A percentile compares a stretch with the other conserved stretches of the same genome.
These are phyloP conservation scores for Abrostola triplasia DNA, from an alignment of 2,888 invertebrate species.

Conservation along the genomic window DNA sequence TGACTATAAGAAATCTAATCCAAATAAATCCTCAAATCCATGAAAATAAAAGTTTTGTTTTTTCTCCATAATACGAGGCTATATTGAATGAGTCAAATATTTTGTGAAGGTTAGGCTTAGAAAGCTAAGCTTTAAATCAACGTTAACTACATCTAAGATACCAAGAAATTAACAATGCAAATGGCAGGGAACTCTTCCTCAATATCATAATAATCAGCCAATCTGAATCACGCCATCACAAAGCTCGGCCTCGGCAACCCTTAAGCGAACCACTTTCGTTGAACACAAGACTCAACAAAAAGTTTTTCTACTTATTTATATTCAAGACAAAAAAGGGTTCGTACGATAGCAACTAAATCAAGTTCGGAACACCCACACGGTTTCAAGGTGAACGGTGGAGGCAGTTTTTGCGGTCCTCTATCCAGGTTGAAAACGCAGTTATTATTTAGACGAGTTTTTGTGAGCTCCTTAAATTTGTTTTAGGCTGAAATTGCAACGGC, in stretches of 20 bases:
- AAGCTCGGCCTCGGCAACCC: constrained; percentile 22
- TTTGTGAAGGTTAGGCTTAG: constrained; percentile 37
- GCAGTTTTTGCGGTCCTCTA: constrained; percentile 71
- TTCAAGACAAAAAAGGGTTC: constrained; percentile 87
- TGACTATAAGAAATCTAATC: neutral
- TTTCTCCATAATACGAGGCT: too few species aligned
- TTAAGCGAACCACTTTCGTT: constrained; percentile 47
- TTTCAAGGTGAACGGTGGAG: constrained; percentile 82
- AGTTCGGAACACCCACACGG: constrained; percentile 82
- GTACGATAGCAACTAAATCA: constrained; percentile 86
- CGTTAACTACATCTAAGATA: constrained; percentile 24
- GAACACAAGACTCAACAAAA: constrained; percentile 37
- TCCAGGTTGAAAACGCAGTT: constrained; percentile 65
- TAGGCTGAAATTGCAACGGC: constrained; percentile 66
- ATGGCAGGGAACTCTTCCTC: constrained; percentile 28
- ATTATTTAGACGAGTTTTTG: constrained; percentile 63
- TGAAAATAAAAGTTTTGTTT: too few species aligned
- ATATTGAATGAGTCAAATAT: constrained; percentile 13
- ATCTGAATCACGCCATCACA: constrained; percentile 30
- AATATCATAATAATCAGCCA: constrained; percentile 23
- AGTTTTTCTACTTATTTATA: constrained; percentile 81
- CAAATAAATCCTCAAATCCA: too few species aligned
- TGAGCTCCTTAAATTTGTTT: constrained; percentile 53
- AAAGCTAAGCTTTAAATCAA: constrained; percentile 35
- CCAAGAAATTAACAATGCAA: constrained; percentile 34